Percentiles rank a stretch among this genome's conserved stretches.
Evolutionary conservation across 1,140 invertebrate species (phyloP).

Genomic region (Euura saliciscinereae): DNA sequence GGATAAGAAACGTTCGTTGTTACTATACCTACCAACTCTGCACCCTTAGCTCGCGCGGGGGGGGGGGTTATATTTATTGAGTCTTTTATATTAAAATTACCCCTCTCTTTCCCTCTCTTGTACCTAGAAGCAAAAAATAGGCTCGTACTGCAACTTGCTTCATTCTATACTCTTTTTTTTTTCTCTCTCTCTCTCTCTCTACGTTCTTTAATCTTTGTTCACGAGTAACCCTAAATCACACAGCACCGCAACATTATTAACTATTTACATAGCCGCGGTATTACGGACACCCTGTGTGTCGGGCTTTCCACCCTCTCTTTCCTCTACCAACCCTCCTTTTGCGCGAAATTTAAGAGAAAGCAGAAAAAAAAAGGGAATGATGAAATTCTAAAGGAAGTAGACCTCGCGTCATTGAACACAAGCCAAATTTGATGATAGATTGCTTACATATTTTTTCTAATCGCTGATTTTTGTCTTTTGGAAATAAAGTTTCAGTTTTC

Average conservation of each 20-base stretch:
- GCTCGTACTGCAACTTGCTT: too few relatives aligned
- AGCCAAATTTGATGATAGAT: too few relatives aligned
- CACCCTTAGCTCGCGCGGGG: neutral
- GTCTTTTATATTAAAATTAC: constrained; percentile 42
- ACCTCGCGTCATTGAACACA: too few relatives aligned
- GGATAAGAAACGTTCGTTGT: constrained; percentile 1
- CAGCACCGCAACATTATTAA: constrained; percentile 34
- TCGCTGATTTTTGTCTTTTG: too few relatives aligned
- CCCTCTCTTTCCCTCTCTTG: constrained; percentile 18
- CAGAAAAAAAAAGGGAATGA: neutral
- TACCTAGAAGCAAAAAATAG: neutral
- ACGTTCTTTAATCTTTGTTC: neutral
- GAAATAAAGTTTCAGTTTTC: too few relatives aligned
- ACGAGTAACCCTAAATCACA: constrained; percentile 32
- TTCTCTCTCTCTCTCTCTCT: neutral
- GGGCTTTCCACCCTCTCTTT: neutral
- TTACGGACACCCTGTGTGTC: constrained; percentile 28
- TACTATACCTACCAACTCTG: neutral
- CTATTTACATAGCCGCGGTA: constrained; percentile 38
- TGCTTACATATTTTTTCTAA: too few relatives aligned
- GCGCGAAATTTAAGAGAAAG: too few relatives aligned
- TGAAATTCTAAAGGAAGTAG: neutral
- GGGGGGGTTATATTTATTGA: constrained; percentile 38
- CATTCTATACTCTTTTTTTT: neutral
- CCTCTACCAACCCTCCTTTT: neutral